Evolutionary conservation across 2,797 vertebrate species (phyloP), one percentile per base, ranked within the genome.

Genomic region (Capromys pilorides): DNA sequence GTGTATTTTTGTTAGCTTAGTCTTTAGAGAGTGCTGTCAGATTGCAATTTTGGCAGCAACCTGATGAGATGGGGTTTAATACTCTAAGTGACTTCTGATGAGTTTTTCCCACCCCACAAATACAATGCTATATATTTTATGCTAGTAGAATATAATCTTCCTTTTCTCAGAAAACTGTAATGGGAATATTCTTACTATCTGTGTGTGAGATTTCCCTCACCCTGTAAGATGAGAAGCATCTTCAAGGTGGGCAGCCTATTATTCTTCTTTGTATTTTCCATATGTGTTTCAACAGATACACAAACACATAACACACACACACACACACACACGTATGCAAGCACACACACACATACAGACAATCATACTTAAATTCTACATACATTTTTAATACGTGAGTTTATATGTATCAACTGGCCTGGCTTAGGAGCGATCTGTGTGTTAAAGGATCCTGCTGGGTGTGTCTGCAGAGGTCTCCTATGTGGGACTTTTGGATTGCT

Each of bases 171-270:
- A 21, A 61, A 64, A 0, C 12, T 26, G 45, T 77, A 28, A 41
- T 14, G 6, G 41, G 79, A 41, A 51, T 1, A 12, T 18, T 77
- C 9, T 62, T 54, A 64, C 6, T 61, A 45, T 54, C 26, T 78
- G 1, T 4, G 21, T 49, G 26, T 8, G 49, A 62, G 0, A 41
- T 6, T 39, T 6, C 2, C 5, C 10, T 1, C 39, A 14, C 1
- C 4, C 5, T 10, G 67, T 14, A 28, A n/a, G 1, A 49, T 24
- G 64, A 1, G 49, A 77, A 90, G 22, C 57, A 21, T 0, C 31
- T 41, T 84, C 26, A 69, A 5, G 10, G 9, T 57, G 6, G 5
- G 0, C 91, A 62, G 10, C 1, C 11, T 45, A 33, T 14, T 66
- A 54, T 21, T 57, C 4, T 1, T 57, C 4, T 87, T 39, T 69